phyloP scores from a whole-genome alignment of 1,140 invertebrate genomes.

The Pseudomyrmex flavicornis region DNA sequence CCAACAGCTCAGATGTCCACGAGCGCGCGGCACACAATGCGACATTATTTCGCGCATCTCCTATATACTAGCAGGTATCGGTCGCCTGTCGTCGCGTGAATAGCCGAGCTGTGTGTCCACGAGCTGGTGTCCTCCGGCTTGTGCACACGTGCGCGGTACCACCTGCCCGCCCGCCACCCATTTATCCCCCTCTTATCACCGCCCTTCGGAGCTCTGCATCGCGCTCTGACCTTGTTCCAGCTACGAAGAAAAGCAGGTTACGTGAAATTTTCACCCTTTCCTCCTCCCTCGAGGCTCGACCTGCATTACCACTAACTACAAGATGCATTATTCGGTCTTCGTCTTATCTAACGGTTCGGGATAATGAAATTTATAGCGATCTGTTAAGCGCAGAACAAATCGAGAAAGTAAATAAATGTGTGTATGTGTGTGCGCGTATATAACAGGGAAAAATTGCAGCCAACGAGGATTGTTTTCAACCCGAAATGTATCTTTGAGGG shows the following conservation, averaged over 20 bases:
- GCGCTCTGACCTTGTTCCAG: constrained; percentile 52
- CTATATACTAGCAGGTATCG: background rate
- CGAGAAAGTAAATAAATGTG: background rate
- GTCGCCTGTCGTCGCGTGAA: constrained; percentile 5
- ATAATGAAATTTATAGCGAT: constrained; percentile 28
- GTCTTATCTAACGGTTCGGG: constrained; percentile 9
- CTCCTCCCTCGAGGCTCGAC: background rate
- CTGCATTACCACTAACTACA: constrained; percentile 19
- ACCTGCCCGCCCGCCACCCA: constrained; percentile 48
- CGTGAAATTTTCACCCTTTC: constrained; percentile 31
- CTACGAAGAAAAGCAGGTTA: constrained; percentile 52
- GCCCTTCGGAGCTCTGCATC: constrained; percentile 42
- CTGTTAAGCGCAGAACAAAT: background rate
- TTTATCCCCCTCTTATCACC: background rate
- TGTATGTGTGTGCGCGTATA: too few relatives aligned
- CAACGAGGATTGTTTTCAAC: background rate
- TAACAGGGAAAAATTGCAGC: background rate
- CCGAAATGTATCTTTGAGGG: background rate
- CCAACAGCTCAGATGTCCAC: constrained; percentile 11
- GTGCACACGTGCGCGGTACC: constrained; percentile 48
- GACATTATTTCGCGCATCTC: constrained; percentile 22
- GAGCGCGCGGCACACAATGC: constrained; percentile 27
- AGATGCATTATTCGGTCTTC: constrained; percentile 28
- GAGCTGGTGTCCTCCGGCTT: constrained; percentile 33
- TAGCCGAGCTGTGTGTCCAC: constrained; percentile 9